A percentile compares a stretch with the other conserved stretches of the same genome.
Conservation (phyloP, 2,113 vertebrate genomes). For the Strigops habroptila region DNA sequence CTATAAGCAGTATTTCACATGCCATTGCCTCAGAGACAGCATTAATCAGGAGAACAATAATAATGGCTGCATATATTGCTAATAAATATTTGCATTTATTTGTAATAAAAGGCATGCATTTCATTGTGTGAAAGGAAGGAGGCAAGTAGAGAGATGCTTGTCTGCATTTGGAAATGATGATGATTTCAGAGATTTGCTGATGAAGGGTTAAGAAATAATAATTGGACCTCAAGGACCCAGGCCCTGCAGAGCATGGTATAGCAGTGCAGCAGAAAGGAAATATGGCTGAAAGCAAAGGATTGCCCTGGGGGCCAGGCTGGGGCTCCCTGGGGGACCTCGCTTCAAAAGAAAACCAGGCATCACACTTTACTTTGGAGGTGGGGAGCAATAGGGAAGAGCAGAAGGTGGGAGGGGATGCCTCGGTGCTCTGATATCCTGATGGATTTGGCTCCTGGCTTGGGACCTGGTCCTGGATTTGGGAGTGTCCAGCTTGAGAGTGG, state of each 20-base stretch:
- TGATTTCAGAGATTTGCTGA: neutral
- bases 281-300: neutral
- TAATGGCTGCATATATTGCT: slow-evolving; percentile 52
- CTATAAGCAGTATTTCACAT: slow-evolving; percentile 61
- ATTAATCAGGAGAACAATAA: slow-evolving; percentile 67
- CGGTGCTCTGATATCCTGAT: fast-evolving
- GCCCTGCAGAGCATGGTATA: neutral
- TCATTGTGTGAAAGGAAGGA: slow-evolving; percentile 13
- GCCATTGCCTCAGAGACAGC: slow-evolving; percentile 53
- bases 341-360: neutral
- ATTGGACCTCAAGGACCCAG: neutral
- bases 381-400: neutral
- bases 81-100: slow-evolving; percentile 69
- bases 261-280: neutral
- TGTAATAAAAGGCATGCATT: slow-evolving; percentile 46
- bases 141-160: neutral
- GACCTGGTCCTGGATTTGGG: neutral
- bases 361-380: neutral
- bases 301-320: neutral
- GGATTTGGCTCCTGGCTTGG: neutral
- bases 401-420: neutral
- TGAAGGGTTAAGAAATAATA: slow-evolving; percentile 13
- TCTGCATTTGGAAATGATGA: slow-evolving; percentile 4
- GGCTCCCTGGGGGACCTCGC: neutral
- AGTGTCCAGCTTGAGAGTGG: neutral